Evolutionary conservation across 2,888 invertebrate species (phyloP).

Genomic region (Mesochorus sp.): DNA sequence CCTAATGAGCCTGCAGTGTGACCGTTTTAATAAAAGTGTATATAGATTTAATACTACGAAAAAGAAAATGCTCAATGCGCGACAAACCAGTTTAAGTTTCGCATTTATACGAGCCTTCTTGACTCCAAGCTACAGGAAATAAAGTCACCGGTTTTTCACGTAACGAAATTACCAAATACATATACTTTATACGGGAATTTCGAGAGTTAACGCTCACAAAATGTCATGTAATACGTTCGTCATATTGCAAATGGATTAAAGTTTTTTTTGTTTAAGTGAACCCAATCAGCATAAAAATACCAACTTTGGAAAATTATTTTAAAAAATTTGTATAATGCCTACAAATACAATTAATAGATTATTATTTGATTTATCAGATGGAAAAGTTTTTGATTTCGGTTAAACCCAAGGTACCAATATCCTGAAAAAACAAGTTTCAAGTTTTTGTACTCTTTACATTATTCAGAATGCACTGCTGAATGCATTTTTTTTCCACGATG

Average conservation of each 20-base stretch:
- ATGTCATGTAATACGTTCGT: background rate
- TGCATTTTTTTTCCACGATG: too few relatives aligned
- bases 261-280: too few relatives aligned
- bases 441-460: too few relatives aligned
- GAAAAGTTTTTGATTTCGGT: too few relatives aligned
- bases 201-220: background rate
- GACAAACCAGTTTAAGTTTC: conserved; percentile 48
- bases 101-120: conserved; percentile 31
- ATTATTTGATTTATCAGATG: too few relatives aligned
- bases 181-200: background rate
- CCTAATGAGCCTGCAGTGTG: conserved; percentile 29
- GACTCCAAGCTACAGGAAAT: conserved; percentile 44
- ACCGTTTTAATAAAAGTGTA: conserved; percentile 33
- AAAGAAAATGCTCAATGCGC: conserved; percentile 4
- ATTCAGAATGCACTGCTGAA: too few relatives aligned
- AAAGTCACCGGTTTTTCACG: conserved; percentile 58
- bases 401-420: too few relatives aligned
- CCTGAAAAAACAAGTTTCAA: too few relatives aligned
- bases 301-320: too few relatives aligned
- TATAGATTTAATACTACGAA: conserved; percentile 9
- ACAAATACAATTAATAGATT: too few relatives aligned
- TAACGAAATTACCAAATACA: conserved; percentile 54
- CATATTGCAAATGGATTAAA: background rate
- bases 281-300: too few relatives aligned
- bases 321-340: too few relatives aligned